Conservation (phyloP, 2,888 invertebrate genomes). For the Drosophila histrio region DNA sequence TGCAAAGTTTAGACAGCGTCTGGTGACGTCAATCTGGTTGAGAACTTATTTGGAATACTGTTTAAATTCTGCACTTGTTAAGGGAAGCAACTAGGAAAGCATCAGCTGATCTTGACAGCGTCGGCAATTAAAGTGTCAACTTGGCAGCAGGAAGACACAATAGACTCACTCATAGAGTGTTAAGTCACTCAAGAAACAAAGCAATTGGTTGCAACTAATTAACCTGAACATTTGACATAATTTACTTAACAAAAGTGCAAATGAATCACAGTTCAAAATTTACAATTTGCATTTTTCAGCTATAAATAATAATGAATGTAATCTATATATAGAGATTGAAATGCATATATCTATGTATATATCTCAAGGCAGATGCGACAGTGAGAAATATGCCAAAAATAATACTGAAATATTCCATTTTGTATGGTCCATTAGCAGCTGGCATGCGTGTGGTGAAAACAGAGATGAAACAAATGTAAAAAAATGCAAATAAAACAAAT, state of each 20-base stretch:
- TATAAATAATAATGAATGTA: constrained; percentile 44
- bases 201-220: constrained; percentile 36
- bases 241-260: constrained; percentile 22
- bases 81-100: constrained; percentile 45
- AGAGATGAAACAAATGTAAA: constrained; percentile 7
- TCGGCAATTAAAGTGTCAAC: constrained; percentile 71
- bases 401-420: constrained; percentile 17
- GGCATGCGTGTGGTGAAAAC: constrained; percentile 56
- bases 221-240: constrained; percentile 27
- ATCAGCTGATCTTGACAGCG: constrained; percentile 69
- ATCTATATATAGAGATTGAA: constrained; percentile 8
- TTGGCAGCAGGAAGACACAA: constrained; percentile 11
- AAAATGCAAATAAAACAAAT: constrained; percentile 9
- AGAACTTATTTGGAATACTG: constrained; percentile 6
- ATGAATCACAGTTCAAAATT: constrained; percentile 60
- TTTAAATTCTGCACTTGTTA: not conserved
- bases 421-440: constrained; percentile 38
- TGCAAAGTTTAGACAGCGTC: constrained; percentile 39
- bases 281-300: constrained; percentile 40
- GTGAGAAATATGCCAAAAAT: constrained; percentile 41
- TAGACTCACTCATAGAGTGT: constrained; percentile 3
- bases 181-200: constrained; percentile 5
- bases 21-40: constrained; percentile 49
- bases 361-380: not conserved
- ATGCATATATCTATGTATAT: not conserved